phyloP scores from a whole-genome alignment of 2,888 invertebrate genomes.

The Eilema caniola region DNA sequence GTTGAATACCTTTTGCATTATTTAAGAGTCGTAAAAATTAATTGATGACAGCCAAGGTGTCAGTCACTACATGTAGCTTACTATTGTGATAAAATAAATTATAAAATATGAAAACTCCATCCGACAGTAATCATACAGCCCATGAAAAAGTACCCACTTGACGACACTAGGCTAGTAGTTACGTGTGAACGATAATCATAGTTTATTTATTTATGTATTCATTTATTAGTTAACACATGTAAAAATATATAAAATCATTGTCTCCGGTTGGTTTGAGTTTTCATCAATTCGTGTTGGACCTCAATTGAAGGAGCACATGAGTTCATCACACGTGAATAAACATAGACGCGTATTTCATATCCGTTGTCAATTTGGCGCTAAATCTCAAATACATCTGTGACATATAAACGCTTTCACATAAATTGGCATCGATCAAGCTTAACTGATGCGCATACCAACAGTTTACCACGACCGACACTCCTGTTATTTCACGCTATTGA shows the following conservation, averaged over 20 bases:
- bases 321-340: not conserved
- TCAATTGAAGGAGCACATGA: not conserved
- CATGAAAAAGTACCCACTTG: no score
- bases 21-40: not conserved
- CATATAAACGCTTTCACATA: conserved; percentile 41
- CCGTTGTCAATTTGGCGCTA: conserved; percentile 3
- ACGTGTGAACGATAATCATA: no score
- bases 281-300: not conserved
- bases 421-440: conserved; percentile 46
- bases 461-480: conserved; percentile 59
- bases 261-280: not conserved
- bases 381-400: conserved; percentile 29
- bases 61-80: not conserved
- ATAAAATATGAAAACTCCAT: not conserved
- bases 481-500: conserved; percentile 73
- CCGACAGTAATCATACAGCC: no score
- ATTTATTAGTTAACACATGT: no score
- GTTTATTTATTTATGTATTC: no score
- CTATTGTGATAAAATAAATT: not conserved
- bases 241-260: no score
- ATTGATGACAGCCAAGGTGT: not conserved
- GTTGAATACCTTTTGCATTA: not conserved
- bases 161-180: no score
- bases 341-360: not conserved
- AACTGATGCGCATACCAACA: conserved; percentile 48